These are phyloP conservation scores for Noctua comes DNA, from an alignment of 2,888 invertebrate genomes.

Conservation along the genomic window DNA sequence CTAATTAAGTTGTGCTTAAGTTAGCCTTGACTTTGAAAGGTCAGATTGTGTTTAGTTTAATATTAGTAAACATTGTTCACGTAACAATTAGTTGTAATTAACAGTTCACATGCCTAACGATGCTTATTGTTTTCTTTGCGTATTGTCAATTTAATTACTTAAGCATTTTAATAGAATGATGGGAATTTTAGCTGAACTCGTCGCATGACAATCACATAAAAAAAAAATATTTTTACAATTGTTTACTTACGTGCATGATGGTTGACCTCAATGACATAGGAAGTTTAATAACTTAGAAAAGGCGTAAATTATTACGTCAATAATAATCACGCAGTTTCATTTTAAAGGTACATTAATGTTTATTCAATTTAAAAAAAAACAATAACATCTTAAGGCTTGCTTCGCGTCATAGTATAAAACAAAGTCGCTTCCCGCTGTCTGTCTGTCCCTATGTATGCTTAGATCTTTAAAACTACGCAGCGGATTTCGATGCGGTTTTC, in stretches of 20 bases:
- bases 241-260: slow-evolving; percentile 13
- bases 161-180: slow-evolving; percentile 61
- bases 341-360: background rate
- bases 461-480: too few relatives aligned
- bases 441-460: too few relatives aligned
- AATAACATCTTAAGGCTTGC: background rate
- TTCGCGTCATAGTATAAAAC: too few relatives aligned
- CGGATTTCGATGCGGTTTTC: too few relatives aligned
- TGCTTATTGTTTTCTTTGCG: slow-evolving; percentile 67
- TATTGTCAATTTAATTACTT: slow-evolving; percentile 67
- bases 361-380: background rate
- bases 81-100: slow-evolving; percentile 73
- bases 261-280: slow-evolving; percentile 25
- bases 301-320: background rate
- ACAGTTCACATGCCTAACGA: slow-evolving; percentile 68
- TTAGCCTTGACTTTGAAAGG: slow-evolving; percentile 73
- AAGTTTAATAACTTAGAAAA: slow-evolving; percentile 5
- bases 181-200: slow-evolving; percentile 50
- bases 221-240: slow-evolving; percentile 27
- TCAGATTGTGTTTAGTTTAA: slow-evolving; percentile 54
- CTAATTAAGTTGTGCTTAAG: slow-evolving; percentile 61
- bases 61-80: slow-evolving; percentile 75
- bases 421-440: too few relatives aligned
- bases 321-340: background rate
- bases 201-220: slow-evolving; percentile 39